A percentile compares a stretch with the other conserved stretches of the same genome.
Conservation (phyloP, 1,140 invertebrate genomes). For the Sesamia nonagrioides region DNA sequence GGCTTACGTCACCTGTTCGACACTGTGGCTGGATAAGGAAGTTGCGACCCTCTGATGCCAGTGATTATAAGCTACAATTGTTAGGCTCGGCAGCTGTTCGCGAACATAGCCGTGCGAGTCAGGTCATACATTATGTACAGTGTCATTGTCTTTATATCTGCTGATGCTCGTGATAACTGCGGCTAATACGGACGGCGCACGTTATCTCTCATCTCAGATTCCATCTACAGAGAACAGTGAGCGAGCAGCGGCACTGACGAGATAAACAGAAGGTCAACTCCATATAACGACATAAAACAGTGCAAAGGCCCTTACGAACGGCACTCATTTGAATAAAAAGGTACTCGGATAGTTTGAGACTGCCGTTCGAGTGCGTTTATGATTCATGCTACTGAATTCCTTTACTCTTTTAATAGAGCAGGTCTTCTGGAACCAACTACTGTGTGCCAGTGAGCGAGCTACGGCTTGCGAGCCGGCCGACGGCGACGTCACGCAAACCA, state of each 20-base stretch:
- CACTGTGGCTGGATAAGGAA: too few species aligned
- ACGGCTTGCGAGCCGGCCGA: neutral
- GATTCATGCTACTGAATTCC: neutral
- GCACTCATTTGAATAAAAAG: too few species aligned
- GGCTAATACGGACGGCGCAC: slow-evolving; percentile 8
- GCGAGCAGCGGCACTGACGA: neutral
- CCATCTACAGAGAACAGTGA: neutral
- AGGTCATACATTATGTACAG: neutral
- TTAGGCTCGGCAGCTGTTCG: neutral
- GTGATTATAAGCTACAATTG: neutral
- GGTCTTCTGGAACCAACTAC: neutral
- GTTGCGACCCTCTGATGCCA: neutral
- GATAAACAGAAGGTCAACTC: neutral
- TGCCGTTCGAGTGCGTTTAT: neutral
- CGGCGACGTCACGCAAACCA: slow-evolving; percentile 7
- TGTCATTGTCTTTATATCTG: neutral
- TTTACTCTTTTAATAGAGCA: neutral
- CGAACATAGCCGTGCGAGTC: neutral
- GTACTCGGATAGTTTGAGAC: neutral
- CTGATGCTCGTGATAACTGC: neutral
- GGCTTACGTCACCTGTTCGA: too few species aligned
- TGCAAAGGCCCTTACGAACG: neutral
- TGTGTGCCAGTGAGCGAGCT: neutral
- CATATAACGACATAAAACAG: neutral
- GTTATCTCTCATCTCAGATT: slow-evolving; percentile 10